A percentile compares a stretch with the other conserved stretches of the same genome.
Conservation (phyloP, 2,113 vertebrate genomes). For the Peucedramus taeniatus region DNA sequence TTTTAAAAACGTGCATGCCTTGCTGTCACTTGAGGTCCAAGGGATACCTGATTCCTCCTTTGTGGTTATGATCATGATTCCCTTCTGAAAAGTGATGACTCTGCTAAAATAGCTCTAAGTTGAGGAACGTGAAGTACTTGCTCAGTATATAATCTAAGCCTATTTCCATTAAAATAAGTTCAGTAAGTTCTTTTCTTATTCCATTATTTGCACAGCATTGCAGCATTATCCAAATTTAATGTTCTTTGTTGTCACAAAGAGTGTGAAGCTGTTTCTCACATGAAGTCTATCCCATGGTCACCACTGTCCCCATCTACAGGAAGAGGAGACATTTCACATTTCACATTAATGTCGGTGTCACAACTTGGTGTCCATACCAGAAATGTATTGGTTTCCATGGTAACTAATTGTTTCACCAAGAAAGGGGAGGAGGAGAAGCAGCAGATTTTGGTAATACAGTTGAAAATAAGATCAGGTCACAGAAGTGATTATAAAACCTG, state of each 20-base stretch:
- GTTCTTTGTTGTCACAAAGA: background rate
- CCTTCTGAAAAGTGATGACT: background rate
- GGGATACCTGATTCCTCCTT: background rate
- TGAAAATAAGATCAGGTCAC: background rate
- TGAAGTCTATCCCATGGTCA: background rate
- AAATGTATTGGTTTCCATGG: background rate
- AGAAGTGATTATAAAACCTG: background rate
- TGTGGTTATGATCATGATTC: background rate
- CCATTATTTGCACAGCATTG: background rate
- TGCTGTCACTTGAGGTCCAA: background rate
- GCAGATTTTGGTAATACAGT: background rate
- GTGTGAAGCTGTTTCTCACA: background rate
- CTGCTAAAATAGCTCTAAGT: background rate
- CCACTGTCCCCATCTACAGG: background rate
- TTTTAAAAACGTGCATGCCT: rapidly evolving
- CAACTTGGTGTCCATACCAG: background rate
- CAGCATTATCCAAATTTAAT: background rate
- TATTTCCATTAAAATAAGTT: background rate
- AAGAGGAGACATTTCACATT: background rate
- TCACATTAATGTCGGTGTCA: background rate
- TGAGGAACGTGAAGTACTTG: background rate
- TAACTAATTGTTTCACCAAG: background rate
- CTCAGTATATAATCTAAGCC: background rate
- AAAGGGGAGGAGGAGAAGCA: background rate
- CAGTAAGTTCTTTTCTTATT: background rate